These are phyloP conservation scores for Oceanodroma leucorhoa DNA, from an alignment of 2,797 vertebrate species.

Conservation along the genomic window DNA sequence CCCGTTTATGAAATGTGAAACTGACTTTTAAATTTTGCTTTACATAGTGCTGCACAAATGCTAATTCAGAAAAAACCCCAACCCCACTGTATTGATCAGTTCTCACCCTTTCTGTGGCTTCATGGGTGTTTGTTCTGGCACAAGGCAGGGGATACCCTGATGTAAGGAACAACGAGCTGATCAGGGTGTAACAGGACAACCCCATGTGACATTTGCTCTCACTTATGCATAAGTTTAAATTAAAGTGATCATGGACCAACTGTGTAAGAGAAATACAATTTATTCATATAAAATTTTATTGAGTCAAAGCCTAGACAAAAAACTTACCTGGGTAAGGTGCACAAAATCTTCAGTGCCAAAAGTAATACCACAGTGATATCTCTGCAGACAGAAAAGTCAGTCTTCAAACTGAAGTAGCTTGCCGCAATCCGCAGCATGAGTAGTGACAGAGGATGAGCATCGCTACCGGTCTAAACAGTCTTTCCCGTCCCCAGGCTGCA, in stretches of 20 bases:
- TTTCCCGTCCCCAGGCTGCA: neutral
- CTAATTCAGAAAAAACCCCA: neutral
- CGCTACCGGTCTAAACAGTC: accelerated
- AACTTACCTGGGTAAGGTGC: neutral
- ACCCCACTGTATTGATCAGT: neutral
- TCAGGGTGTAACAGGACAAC: neutral
- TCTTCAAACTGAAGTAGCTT: neutral
- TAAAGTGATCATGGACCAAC: neutral
- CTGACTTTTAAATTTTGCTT: neutral
- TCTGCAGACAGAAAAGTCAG: neutral
- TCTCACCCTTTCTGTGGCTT: neutral
- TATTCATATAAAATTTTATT: neutral
- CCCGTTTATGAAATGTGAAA: neutral
- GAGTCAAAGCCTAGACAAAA: neutral
- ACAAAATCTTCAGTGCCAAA: neutral
- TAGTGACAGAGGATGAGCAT: neutral
- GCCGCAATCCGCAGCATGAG: neutral
- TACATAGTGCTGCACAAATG: neutral
- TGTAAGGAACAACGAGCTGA: neutral
- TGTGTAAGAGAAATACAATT: neutral
- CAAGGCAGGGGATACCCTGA: neutral
- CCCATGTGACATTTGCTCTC: neutral
- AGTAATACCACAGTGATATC: neutral
- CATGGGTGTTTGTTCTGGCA: neutral
- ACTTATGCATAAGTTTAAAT: neutral